phyloP scores from a whole-genome alignment of 35 echinoderm and acorn worm genomes.

The Ptychodera flava region DNA sequence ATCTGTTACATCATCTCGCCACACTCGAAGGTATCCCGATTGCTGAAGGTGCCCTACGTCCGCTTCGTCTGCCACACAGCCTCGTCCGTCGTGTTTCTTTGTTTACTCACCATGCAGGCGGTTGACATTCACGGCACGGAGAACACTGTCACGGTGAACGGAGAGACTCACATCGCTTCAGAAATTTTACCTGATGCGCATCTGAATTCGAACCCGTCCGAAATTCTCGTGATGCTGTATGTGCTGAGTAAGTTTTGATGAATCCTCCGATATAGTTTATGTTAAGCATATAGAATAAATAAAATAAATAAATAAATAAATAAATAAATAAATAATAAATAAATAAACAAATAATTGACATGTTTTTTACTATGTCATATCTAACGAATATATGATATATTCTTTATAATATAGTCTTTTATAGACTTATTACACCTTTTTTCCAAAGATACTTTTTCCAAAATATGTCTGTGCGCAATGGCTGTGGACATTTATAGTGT shows the following conservation, averaged over 20 bases:
- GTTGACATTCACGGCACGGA: slow-evolving; percentile 11
- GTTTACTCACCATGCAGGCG: slow-evolving; percentile 74
- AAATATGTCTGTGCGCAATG: too few species aligned
- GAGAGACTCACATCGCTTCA: neutral
- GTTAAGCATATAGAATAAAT: too few species aligned
- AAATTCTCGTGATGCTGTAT: neutral
- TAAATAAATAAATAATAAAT: neutral
- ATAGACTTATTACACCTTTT: neutral
- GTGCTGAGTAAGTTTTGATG: neutral
- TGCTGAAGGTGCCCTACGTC: slow-evolving; percentile 82
- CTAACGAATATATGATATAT: neutral
- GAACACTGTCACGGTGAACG: neutral
- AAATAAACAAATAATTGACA: neutral
- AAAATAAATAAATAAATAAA: neutral
- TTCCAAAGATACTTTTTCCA: too few species aligned
- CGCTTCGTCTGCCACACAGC: slow-evolving; percentile 97
- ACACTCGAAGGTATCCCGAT: slow-evolving; percentile 40
- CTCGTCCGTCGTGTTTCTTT: slow-evolving; percentile 73
- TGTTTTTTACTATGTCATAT: neutral
- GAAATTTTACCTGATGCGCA: neutral
- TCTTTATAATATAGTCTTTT: neutral
- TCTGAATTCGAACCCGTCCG: neutral
- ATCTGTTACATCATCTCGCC: slow-evolving; percentile 76
- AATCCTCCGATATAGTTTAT: neutral
- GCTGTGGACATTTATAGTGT: too few species aligned